Conservation (phyloP, 2,113 vertebrate species). For the Pachypanchax playfairii region DNA sequence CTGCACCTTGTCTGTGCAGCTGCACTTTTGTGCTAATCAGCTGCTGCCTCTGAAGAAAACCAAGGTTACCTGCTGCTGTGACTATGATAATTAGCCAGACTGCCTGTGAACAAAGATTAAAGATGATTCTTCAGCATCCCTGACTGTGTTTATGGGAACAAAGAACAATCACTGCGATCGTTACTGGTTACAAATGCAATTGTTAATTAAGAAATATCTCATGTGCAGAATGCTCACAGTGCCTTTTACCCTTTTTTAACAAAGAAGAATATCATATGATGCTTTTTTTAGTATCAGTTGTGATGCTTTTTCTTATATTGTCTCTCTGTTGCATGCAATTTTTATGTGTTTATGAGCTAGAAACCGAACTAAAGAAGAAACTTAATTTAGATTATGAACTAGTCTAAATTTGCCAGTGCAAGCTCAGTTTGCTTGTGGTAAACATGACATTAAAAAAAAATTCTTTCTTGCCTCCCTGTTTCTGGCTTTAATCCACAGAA, state of each 20-base stretch:
- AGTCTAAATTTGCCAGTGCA: not conserved
- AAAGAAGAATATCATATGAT: not conserved
- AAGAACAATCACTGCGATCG: slow-evolving; percentile 28
- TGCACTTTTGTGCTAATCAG: slow-evolving; percentile 64
- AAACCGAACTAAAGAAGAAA: slow-evolving; percentile 4
- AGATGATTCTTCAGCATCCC: slow-evolving; percentile 55
- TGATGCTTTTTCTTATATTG: not conserved
- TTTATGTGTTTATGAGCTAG: not conserved
- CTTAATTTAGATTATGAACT: not conserved
- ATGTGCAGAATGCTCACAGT: not conserved
- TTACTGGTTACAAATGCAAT: slow-evolving; percentile 15
- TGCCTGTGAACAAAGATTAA: slow-evolving; percentile 63
- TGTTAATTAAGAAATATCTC: slow-evolving; percentile 20
- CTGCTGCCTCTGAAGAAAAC: slow-evolving; percentile 49
- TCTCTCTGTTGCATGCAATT: not conserved
- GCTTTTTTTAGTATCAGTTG: not conserved
- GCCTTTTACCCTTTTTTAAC: not conserved
- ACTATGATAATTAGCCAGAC: slow-evolving; percentile 56
- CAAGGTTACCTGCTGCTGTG: slow-evolving; percentile 67
- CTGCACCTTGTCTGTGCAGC: slow-evolving; percentile 43
- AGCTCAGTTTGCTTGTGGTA: not conserved
- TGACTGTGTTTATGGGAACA: slow-evolving; percentile 53
- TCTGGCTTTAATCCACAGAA: slow-evolving; percentile 7
- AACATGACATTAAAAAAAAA: not conserved
- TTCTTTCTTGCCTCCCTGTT: not conserved